Base-by-base conservation (phyloP, 2,888 invertebrate genomes). In the Pterobdella sp. region DNA sequence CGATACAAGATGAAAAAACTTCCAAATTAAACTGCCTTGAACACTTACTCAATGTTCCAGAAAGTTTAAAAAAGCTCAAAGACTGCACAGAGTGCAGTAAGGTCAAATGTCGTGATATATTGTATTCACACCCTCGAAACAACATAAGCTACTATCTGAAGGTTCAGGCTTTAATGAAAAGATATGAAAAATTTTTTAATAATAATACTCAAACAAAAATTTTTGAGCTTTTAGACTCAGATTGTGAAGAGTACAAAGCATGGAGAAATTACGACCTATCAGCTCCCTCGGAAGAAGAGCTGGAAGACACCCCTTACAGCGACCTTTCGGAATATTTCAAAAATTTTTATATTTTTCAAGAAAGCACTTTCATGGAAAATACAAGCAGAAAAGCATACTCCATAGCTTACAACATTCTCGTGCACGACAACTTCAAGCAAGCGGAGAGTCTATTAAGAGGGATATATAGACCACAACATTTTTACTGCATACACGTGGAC, bases 401-500 rank as follows among this genome's bases (percentile, higher is more conserved):
- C 35, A 71, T 71, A 1, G 71, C 71, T 10, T 71, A 35, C 63
- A 71, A 56, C 63, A 63, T 71, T 35, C 63, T 71, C 1, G 35
- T 29, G 32, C 71, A 71, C 22, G 63, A 63, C 18, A 35, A 56
- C 32, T 71, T 71, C 32, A n/a, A 56, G 26, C 81, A 82, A 75
- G 77, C 79, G 0, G 81, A 80, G 69, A 74, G 79, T 26, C 76
- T 82, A 7, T 73, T 83, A 31, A 75, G 79, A 29, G 78, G 80
- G 3, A 79, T 83, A 37, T 83, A 82, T 71, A 76, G 79, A 52
- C 81, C 81, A 0, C 79, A 81, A 22, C 83, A 83, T 75, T 67
- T 77, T 18, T 83, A 81, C 74, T 83, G 83, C 76, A 74, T 83
- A 26, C 83, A 83, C 74, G 79, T 83, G 1, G 83, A 83, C 74